These are phyloP conservation scores for Neofelis nebulosa DNA, from an alignment of 2,113 vertebrate species.

Conservation along the genomic window DNA sequence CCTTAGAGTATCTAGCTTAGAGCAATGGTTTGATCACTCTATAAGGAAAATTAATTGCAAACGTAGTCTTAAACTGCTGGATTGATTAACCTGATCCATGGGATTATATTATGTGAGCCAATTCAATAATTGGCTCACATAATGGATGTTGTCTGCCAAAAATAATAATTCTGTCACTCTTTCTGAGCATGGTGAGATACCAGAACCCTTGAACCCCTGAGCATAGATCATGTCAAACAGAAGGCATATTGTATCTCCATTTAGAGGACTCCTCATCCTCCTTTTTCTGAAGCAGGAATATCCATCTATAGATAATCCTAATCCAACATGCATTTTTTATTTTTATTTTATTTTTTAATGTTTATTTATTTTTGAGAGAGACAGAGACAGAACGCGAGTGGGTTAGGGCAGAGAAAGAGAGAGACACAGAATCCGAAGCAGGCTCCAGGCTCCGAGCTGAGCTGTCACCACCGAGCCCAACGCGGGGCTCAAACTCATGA, in stretches of 20 bases:
- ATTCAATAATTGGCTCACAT: too few species aligned
- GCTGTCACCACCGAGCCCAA: too few species aligned
- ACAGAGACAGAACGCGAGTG: too few species aligned
- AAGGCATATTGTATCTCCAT: neutral
- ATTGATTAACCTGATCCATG: neutral
- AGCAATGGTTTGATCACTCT: neutral
- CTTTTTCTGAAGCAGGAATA: neutral
- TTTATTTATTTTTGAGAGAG: too few species aligned
- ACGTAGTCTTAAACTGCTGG: neutral
- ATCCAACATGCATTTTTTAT: neutral
- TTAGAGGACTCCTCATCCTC: neutral
- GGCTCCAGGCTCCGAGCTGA: too few species aligned
- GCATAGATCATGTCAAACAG: neutral
- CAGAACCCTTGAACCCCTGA: neutral
- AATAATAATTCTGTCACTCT: neutral
- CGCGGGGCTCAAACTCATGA: too few species aligned
- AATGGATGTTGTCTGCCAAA: neutral
- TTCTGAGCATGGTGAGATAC: neutral
- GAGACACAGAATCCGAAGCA: too few species aligned
- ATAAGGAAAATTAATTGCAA: conserved; percentile 15
- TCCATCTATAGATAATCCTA: neutral
- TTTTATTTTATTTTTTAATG: too few species aligned
- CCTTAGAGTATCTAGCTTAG: neutral
- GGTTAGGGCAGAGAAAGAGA: too few species aligned
- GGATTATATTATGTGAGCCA: neutral